phyloP scores from a whole-genome alignment of 2,888 invertebrate species.

The Chironomus riparius region DNA sequence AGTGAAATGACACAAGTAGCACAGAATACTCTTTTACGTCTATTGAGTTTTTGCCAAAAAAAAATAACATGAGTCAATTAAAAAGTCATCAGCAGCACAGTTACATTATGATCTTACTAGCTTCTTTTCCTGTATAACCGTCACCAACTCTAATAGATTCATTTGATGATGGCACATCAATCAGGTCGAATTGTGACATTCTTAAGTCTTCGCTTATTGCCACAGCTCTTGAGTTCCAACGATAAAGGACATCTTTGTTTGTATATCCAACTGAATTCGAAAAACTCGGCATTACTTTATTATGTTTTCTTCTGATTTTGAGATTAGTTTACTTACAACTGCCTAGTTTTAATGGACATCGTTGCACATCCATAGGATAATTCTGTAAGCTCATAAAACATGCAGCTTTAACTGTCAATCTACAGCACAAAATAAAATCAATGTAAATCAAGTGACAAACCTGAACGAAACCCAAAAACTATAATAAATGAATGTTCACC shows the following conservation, averaged over 20 bases:
- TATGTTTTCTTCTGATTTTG: too few relatives aligned
- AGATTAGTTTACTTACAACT: constrained; percentile 59
- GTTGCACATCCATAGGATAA: constrained; percentile 78
- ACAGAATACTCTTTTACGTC: constrained; percentile 51
- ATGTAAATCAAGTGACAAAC: too few relatives aligned
- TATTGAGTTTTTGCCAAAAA: not conserved
- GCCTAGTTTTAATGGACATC: constrained; percentile 68
- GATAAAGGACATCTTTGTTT: constrained; percentile 60
- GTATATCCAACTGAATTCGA: constrained; percentile 59
- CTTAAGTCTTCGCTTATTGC: constrained; percentile 74
- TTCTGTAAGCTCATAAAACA: constrained; percentile 80
- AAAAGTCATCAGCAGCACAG: not conserved
- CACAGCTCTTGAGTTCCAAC: constrained; percentile 60
- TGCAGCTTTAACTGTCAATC: constrained; percentile 69
- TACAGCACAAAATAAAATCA: constrained; percentile 39
- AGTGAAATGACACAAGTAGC: constrained; percentile 64
- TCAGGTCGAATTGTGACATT: constrained; percentile 74
- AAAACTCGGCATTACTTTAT: not conserved
- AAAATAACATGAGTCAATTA: not conserved
- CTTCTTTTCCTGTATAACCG: not conserved
- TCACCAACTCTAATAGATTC: constrained; percentile 43
- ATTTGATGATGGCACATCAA: constrained; percentile 63
- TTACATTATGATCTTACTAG: not conserved
- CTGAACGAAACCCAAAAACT: too few relatives aligned
- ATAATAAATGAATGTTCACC: too few relatives aligned